Evolutionary conservation across 2,888 invertebrate species (phyloP), one percentile per base, ranked within the genome.

Genomic region (Caenorhabditis sulstoni): DNA sequence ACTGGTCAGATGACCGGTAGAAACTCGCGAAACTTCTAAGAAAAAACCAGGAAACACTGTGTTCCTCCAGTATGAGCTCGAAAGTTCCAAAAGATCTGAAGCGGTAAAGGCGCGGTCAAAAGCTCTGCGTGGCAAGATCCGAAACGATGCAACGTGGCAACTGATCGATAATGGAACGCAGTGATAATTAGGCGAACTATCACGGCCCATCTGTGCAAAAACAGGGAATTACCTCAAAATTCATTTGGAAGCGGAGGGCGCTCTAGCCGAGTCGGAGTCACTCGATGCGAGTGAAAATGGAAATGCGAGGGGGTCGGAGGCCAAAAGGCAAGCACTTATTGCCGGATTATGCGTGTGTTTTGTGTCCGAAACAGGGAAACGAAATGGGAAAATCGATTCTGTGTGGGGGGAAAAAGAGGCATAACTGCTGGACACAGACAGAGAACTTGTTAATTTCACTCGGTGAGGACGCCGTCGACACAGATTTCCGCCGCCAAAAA

Each of bases 301-400:
- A 12, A 53, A 65, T 41, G 41, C 23, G 11, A 18, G 20, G 9
- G 16, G 3, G 22, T 41, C 41, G 29, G 61, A n/a, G 71, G 62
- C 57, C 57, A 71, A 71, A 71, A 71, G 71, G 71, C 62, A 71
- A 55, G 66, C 74, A 74, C 74, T 66, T 74, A 75, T 75, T 75
- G 75, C 37, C 75, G 75, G 75, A 75, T 75, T 75, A 75, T 75
- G 64, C 22, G 49, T 44, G 49, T 49, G 39, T 67, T 58, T 58
- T 41, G 50, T 59, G 68, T 4, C 23, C 45, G 18, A 29, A 16
- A 11, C 16, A 9, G n/a, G 55, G 29, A n/a, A 44, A 41, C 7
- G 23, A 39, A 50, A 35, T n/a, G 37, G 44, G 9, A 45, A 16
- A 67, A 53, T n/a, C 22, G 50, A 50, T 8, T n/a, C n/a, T n/a